Conservation (phyloP, 2,113 vertebrate genomes). For the Anas platyrhynchos region DNA sequence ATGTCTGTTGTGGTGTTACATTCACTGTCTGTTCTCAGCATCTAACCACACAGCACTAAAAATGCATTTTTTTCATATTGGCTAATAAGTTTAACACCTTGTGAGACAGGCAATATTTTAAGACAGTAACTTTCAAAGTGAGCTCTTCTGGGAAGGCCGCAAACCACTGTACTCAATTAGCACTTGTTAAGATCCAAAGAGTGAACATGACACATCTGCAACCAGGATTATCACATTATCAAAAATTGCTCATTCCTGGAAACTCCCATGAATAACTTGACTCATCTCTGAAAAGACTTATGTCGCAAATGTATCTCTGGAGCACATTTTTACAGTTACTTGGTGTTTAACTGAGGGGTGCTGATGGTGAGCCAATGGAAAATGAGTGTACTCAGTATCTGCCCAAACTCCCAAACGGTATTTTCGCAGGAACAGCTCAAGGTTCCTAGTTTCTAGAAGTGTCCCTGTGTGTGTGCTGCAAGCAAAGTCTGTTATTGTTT, state of each 20-base stretch:
- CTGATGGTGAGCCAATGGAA: background rate
- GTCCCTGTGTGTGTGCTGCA: background rate
- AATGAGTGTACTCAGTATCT: background rate
- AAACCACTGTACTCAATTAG: background rate
- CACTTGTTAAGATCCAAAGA: background rate
- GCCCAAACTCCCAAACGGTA: background rate
- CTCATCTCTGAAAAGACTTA: background rate
- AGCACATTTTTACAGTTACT: background rate
- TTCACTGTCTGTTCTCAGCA: background rate
- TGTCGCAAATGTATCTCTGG: background rate
- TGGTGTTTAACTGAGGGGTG: background rate
- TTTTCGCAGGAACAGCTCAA: background rate
- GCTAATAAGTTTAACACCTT: background rate
- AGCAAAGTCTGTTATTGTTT: background rate
- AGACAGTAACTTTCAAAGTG: background rate
- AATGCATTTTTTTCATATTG: background rate
- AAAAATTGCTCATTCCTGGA: conserved; percentile 1
- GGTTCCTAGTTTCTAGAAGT: background rate
- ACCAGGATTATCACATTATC: background rate
- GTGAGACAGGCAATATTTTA: background rate
- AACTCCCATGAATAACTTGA: background rate
- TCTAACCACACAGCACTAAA: background rate
- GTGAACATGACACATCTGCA: background rate
- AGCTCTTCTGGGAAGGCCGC: background rate
- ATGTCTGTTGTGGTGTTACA: background rate